phyloP scores from a whole-genome alignment of 2,113 vertebrate species.

The Suricata suricatta region DNA sequence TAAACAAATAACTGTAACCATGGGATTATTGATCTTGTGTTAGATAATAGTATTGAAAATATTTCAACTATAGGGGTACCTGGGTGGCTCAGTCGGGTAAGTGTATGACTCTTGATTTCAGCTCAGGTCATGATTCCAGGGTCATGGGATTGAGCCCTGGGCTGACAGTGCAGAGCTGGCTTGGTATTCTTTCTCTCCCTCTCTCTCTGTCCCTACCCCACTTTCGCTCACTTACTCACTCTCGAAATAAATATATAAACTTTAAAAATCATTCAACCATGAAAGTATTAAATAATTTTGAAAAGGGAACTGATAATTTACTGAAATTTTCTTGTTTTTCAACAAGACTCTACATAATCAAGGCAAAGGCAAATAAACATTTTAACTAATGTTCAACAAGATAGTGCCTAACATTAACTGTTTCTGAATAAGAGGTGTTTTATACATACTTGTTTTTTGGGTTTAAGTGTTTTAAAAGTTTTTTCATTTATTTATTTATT shows the following conservation, averaged over 20 bases:
- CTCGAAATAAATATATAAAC: too few relatives aligned
- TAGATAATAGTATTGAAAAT: neutral
- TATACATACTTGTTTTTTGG: neutral
- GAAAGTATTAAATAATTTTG: constrained; percentile 25
- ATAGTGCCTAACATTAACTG: neutral
- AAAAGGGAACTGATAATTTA: neutral
- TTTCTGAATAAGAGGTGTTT: neutral
- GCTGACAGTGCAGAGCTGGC: too few relatives aligned
- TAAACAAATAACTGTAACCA: neutral
- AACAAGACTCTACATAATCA: neutral
- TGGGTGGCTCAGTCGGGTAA: too few relatives aligned
- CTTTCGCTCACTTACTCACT: too few relatives aligned
- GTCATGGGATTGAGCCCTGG: too few relatives aligned
- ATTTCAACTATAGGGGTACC: neutral
- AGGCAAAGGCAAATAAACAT: neutral
- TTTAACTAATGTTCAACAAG: constrained; percentile 24
- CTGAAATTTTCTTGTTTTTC: constrained; percentile 14
- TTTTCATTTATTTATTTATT: too few relatives aligned
- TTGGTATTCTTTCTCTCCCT: too few relatives aligned
- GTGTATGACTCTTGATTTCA: too few relatives aligned
- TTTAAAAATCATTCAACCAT: neutral
- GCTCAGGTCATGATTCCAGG: too few relatives aligned
- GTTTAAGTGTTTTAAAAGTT: accelerated
- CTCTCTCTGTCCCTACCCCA: too few relatives aligned
- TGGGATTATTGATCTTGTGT: neutral